Conservation (phyloP, 1,140 invertebrate genomes). For the Parapsyche elsis region DNA sequence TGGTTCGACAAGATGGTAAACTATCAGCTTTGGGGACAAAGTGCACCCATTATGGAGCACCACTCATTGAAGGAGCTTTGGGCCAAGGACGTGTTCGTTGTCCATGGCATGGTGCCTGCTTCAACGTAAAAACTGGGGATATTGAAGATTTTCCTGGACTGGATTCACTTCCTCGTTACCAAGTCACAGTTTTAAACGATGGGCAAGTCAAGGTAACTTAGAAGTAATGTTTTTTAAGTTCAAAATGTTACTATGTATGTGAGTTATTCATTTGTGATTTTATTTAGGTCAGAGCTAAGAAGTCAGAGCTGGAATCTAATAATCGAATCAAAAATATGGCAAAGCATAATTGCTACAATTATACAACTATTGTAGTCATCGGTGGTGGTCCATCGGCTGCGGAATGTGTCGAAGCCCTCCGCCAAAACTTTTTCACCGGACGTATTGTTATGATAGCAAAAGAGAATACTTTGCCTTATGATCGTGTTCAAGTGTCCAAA, state of each 20-base stretch:
- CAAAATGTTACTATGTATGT: too few species aligned
- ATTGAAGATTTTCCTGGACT: slow-evolving; percentile 93
- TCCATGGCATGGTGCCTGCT: slow-evolving; percentile 97
- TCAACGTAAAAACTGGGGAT: slow-evolving; percentile 89
- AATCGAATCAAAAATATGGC: slow-evolving; percentile 75
- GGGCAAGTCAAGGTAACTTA: slow-evolving; percentile 81
- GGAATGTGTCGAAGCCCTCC: slow-evolving; percentile 85
- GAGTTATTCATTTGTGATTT: too few species aligned
- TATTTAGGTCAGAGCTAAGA: slow-evolving; percentile 71
- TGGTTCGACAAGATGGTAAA: slow-evolving; percentile 84
- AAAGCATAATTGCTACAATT: slow-evolving; percentile 65
- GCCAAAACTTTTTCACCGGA: slow-evolving; percentile 90
- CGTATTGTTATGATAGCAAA: slow-evolving; percentile 81
- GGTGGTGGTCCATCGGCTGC: slow-evolving; percentile 89
- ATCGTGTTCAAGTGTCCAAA: slow-evolving; percentile 91
- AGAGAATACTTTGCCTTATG: slow-evolving; percentile 86
- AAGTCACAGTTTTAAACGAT: slow-evolving; percentile 73
- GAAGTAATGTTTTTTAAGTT: too few species aligned
- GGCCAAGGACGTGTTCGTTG: slow-evolving; percentile 87
- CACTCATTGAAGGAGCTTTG: slow-evolving; percentile 83
- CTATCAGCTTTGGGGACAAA: slow-evolving; percentile 86
- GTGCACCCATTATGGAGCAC: slow-evolving; percentile 94
- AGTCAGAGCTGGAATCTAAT: slow-evolving; percentile 71
- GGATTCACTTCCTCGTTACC: slow-evolving; percentile 88
- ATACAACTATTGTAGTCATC: slow-evolving; percentile 78